These are phyloP conservation scores for Pinctada fucata DNA, from an alignment of 2,888 invertebrate species.

Conservation along the genomic window DNA sequence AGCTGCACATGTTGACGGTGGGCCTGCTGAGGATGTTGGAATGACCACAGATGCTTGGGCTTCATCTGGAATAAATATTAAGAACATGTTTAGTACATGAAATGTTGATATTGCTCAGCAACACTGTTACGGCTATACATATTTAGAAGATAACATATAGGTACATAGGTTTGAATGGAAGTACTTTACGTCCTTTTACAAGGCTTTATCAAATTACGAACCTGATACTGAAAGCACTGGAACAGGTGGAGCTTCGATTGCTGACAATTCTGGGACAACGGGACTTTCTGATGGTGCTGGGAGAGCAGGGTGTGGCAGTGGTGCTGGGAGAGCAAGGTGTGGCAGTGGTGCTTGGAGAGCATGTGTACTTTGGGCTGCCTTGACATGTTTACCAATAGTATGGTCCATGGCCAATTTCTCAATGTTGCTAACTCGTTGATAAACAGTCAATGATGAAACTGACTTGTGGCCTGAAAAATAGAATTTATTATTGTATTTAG, in stretches of 20 bases:
- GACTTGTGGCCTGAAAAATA: constrained; percentile 3
- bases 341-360: no score
- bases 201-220: neutral
- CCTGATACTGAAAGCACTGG: neutral
- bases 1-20: neutral
- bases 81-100: no score
- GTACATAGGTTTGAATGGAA: neutral
- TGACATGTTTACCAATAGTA: constrained; percentile 8
- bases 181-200: neutral
- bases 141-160: neutral
- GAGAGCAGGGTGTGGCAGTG: neutral
- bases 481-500: neutral
- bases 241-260: neutral
- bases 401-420: constrained; percentile 11
- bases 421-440: constrained; percentile 5
- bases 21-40: constrained; percentile 1
- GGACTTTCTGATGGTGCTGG: no score
- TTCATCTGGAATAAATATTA: neutral
- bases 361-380: neutral
- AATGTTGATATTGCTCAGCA: no score
- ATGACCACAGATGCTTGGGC: neutral
- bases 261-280: no score
- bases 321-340: neutral
- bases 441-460: constrained; percentile 4
- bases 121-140: no score